Evolutionary conservation across 2,113 vertebrate species (phyloP).

Genomic region (Chroicocephalus ridibundus): DNA sequence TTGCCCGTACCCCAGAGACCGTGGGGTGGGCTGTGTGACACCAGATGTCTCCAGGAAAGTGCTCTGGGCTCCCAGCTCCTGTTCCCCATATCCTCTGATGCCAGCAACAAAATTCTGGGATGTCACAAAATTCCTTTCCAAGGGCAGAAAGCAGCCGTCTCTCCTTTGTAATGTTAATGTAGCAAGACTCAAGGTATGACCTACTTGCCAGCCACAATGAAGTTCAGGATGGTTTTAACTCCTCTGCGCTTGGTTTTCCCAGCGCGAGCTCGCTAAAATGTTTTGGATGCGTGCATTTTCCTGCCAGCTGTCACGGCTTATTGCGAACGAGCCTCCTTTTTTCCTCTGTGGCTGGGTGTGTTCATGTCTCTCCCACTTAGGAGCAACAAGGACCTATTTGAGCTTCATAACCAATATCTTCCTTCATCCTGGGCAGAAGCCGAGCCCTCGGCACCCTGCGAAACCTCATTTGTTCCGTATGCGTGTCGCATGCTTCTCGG

Average conservation of each 20-base stretch:
- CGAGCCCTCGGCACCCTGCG: background rate
- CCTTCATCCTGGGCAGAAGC: background rate
- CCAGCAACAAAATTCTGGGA: background rate
- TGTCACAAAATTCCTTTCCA: background rate
- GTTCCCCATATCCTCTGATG: background rate
- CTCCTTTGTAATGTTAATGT: background rate
- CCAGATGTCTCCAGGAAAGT: background rate
- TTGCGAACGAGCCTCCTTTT: background rate
- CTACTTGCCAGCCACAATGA: background rate
- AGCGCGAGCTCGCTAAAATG: background rate
- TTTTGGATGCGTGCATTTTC: fast-evolving
- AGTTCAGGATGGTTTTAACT: constrained; percentile 6
- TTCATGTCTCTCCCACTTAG: background rate
- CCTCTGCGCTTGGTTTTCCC: background rate
- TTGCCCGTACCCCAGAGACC: no score
- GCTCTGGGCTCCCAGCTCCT: background rate
- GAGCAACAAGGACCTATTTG: background rate
- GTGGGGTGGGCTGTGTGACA: background rate
- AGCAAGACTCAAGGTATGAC: constrained; percentile 1
- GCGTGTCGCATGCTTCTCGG: background rate
- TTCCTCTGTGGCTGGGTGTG: background rate
- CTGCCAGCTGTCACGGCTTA: background rate
- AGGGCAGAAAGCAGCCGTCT: background rate
- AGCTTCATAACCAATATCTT: background rate
- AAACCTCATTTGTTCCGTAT: background rate